These are phyloP conservation scores for Hofmannophila pseudospretella DNA, from an alignment of 2,888 invertebrate species.

Conservation along the genomic window DNA sequence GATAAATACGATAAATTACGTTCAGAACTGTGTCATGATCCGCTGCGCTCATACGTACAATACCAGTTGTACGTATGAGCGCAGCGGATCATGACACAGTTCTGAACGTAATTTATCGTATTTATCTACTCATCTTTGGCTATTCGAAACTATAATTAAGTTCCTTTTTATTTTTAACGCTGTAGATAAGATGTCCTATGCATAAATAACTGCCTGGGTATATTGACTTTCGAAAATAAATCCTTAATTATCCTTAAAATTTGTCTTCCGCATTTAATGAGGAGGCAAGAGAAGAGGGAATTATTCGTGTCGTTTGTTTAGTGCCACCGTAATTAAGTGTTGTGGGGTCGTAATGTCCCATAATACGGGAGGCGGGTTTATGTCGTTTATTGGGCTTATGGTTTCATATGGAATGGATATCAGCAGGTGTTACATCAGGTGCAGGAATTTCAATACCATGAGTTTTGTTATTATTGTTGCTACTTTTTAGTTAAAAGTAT, in stretches of 20 bases:
- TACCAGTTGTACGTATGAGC: too few relatives aligned
- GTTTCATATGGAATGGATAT: slow-evolving; percentile 3
- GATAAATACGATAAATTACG: too few relatives aligned
- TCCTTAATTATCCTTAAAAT: slow-evolving; percentile 16
- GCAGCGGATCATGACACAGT: too few relatives aligned
- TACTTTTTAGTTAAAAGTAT: background rate
- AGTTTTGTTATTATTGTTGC: background rate
- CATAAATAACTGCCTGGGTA: too few relatives aligned
- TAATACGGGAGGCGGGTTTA: slow-evolving; percentile 2
- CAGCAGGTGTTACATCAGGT: background rate
- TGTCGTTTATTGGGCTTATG: background rate
- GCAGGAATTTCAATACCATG: background rate
- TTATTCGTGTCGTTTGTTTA: slow-evolving; percentile 40
- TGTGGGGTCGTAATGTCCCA: slow-evolving; percentile 16
- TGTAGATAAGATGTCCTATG: too few relatives aligned
- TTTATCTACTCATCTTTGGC: too few relatives aligned
- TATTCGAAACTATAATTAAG: too few relatives aligned
- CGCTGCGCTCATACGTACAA: too few relatives aligned
- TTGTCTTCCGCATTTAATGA: slow-evolving; percentile 42
- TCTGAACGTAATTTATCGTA: too few relatives aligned
- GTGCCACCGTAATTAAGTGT: slow-evolving; percentile 25
- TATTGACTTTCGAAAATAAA: background rate
- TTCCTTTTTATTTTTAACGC: too few relatives aligned
- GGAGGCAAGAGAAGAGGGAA: slow-evolving; percentile 28
- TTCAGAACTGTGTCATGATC: too few relatives aligned